These are phyloP conservation scores for Typhlomys cinereus DNA, from an alignment of 2,113 vertebrate species.

Conservation along the genomic window DNA sequence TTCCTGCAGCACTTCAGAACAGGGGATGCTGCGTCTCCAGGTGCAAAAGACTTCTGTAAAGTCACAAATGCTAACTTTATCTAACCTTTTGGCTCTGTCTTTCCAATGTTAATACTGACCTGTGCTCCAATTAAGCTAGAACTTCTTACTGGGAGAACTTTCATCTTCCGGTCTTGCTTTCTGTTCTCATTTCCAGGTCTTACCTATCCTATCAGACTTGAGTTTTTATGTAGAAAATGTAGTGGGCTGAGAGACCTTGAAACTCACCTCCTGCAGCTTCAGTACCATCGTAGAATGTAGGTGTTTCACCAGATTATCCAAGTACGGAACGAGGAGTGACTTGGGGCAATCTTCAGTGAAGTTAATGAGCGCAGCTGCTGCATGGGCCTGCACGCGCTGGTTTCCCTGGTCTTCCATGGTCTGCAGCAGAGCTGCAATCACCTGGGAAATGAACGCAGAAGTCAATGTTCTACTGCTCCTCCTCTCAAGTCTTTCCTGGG, in stretches of 20 bases:
- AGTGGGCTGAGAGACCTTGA: background rate
- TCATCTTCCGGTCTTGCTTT: background rate
- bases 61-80: background rate
- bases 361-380: slow-evolving; percentile 97
- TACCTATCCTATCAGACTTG: background rate
- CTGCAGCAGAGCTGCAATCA: slow-evolving; percentile 95
- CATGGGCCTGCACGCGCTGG: slow-evolving; percentile 97
- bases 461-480: background rate
- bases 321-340: slow-evolving; percentile 93
- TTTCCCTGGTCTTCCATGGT: slow-evolving; percentile 99
- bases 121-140: background rate
- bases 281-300: slow-evolving; percentile 97
- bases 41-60: background rate
- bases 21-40: background rate
- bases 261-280: slow-evolving; percentile 95
- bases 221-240: background rate
- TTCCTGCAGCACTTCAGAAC: background rate
- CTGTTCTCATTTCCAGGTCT: background rate
- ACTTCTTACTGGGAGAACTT: background rate
- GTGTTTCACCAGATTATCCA: slow-evolving; percentile 96
- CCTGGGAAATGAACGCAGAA: slow-evolving; percentile 81
- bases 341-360: slow-evolving; percentile 99
- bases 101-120: background rate
- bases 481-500: background rate
- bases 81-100: background rate